phyloP scores from a whole-genome alignment of 2,888 invertebrate species.

The Electrophaes corylata region DNA sequence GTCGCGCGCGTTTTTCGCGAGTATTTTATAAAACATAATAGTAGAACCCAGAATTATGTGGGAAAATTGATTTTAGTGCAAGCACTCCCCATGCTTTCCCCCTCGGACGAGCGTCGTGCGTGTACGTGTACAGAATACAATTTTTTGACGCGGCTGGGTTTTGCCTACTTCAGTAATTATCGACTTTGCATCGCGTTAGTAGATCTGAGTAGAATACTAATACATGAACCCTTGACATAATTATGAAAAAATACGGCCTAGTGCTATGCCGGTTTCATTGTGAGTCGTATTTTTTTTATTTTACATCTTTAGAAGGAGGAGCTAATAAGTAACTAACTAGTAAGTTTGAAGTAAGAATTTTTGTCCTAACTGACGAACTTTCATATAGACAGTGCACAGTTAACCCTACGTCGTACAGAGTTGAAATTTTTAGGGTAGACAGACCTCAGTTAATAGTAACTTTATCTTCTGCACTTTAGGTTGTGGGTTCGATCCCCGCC shows the following conservation, averaged over 20 bases:
- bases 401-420: too few species aligned
- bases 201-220: slow-evolving; percentile 5
- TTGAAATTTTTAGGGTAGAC: too few species aligned
- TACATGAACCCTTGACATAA: not conserved
- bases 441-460: too few species aligned
- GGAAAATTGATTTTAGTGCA: slow-evolving; percentile 16
- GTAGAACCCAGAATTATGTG: not conserved
- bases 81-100: slow-evolving; percentile 1
- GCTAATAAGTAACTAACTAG: too few species aligned
- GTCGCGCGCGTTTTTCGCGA: too few species aligned
- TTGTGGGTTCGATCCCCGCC: too few species aligned
- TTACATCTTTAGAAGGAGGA: too few species aligned
- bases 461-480: too few species aligned
- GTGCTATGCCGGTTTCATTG: not conserved
- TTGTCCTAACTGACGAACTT: too few species aligned
- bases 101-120: slow-evolving; percentile 7
- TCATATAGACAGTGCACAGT: too few species aligned
- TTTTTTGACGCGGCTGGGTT: slow-evolving; percentile 15
- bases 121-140: slow-evolving; percentile 14
- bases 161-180: slow-evolving; percentile 9
- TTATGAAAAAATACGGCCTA: not conserved
- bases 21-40: not conserved
- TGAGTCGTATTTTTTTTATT: not conserved
- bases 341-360: too few species aligned
- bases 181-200: slow-evolving; percentile 7